phyloP scores from a whole-genome alignment of 2,113 vertebrate genomes.

The Ochotona princeps region DNA sequence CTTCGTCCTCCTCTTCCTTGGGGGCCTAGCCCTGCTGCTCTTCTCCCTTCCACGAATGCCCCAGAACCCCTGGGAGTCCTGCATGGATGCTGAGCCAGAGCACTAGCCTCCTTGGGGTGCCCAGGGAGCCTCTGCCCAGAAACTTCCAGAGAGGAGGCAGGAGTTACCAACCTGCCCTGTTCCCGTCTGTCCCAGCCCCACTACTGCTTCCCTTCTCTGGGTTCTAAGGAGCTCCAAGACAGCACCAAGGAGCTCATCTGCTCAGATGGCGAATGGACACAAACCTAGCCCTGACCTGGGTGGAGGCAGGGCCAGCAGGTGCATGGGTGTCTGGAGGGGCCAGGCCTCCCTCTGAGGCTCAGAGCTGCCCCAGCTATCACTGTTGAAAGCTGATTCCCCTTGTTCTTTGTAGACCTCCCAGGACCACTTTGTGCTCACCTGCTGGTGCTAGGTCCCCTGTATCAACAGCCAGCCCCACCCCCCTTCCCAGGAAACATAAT shows the following conservation, averaged over 20 bases:
- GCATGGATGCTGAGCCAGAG: conserved; percentile 96
- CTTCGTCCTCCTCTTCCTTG: conserved; percentile 94
- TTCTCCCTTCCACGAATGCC: conserved; percentile 98
- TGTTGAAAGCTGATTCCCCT: neutral
- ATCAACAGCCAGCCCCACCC: neutral
- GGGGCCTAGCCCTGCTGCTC: conserved; percentile 91
- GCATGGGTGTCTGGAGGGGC: neutral
- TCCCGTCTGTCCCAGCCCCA: neutral
- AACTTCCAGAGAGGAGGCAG: neutral
- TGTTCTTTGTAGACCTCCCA: neutral
- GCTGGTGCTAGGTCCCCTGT: neutral
- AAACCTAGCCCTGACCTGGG: neutral
- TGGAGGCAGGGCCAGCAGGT: neutral
- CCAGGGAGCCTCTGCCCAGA: neutral
- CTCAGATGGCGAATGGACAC: fast-evolving
- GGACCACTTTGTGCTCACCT: neutral
- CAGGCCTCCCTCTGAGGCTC: neutral
- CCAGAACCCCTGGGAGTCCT: conserved; percentile 97
- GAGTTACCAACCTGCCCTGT: neutral
- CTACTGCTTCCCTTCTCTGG: neutral
- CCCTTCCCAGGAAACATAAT: neutral
- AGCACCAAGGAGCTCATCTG: neutral
- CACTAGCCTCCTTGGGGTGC: conserved; percentile 77
- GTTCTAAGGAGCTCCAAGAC: neutral
- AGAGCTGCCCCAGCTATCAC: fast-evolving